These are phyloP conservation scores for Keiferia lycopersicella DNA, from an alignment of 2,888 invertebrate species.

Conservation along the genomic window DNA sequence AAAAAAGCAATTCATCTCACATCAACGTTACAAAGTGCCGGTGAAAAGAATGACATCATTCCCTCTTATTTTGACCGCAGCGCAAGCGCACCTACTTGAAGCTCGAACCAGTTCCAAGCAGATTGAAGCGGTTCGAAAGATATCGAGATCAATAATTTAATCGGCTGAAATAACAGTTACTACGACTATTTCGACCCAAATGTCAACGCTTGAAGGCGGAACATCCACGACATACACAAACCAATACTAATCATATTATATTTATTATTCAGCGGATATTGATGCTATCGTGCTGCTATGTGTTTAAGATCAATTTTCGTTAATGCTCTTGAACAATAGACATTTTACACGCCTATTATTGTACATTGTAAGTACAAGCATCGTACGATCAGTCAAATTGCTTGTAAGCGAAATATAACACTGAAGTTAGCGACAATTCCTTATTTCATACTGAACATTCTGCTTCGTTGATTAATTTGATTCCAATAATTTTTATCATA, in stretches of 20 bases:
- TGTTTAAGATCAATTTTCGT: constrained; percentile 50
- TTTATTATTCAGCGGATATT: constrained; percentile 46
- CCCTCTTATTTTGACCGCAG: constrained; percentile 50
- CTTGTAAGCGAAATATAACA: constrained; percentile 46
- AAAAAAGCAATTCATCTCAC: constrained; percentile 70
- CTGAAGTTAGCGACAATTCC: constrained; percentile 33
- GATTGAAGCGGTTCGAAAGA: constrained; percentile 40
- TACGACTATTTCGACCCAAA: constrained; percentile 61
- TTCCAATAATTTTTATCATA: constrained; percentile 12
- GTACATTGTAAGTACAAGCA: constrained; percentile 29
- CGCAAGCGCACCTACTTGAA: constrained; percentile 39
- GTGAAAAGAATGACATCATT: constrained; percentile 72
- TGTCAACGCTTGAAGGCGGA: constrained; percentile 43
- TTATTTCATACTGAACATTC: constrained; percentile 38
- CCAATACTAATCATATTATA: constrained; percentile 41
- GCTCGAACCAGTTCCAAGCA: constrained; percentile 43
- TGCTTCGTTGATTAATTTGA: constrained; percentile 24
- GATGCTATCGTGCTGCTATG: constrained; percentile 52
- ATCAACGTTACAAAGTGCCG: constrained; percentile 57
- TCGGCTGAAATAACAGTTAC: constrained; percentile 65
- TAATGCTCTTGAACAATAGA: constrained; percentile 52
- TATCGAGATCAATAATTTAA: constrained; percentile 52
- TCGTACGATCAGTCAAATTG: constrained; percentile 45
- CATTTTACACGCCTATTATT: constrained; percentile 46
- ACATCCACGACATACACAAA: constrained; percentile 34